Conservation (phyloP, 2,113 vertebrate genomes). For the Dermatemys mawii region DNA sequence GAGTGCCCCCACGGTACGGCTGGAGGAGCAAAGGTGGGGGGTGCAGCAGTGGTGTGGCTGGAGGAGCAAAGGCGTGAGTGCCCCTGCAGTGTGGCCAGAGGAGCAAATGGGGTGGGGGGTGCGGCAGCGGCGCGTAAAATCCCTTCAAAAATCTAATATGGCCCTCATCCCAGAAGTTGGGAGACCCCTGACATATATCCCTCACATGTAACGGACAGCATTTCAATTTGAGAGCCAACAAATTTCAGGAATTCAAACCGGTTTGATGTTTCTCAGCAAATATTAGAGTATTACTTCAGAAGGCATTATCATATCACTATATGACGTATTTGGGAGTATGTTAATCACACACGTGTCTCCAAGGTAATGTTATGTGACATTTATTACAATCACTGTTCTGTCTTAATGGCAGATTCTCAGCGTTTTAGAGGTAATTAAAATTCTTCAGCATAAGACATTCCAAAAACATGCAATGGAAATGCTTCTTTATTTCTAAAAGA, state of each 20-base stretch:
- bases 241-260: background rate
- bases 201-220: background rate
- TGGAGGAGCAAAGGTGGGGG: too few relatives aligned
- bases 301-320: background rate
- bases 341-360: constrained; percentile 11
- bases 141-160: too few relatives aligned
- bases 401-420: constrained; percentile 18
- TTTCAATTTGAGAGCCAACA: background rate
- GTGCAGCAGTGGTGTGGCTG: too few relatives aligned
- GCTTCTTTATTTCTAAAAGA: background rate
- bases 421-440: constrained; percentile 16
- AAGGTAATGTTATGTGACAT: background rate
- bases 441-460: constrained; percentile 20
- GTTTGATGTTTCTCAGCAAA: background rate
- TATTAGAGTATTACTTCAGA: background rate
- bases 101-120: too few relatives aligned
- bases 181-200: too few relatives aligned
- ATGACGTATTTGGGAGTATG: background rate
- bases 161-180: too few relatives aligned
- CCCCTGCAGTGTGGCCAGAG: too few relatives aligned
- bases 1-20: too few relatives aligned
- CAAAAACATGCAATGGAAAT: background rate
- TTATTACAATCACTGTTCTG: background rate
- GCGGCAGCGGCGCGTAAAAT: too few relatives aligned
- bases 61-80: too few relatives aligned